Conservation (phyloP, 2,797 vertebrate genomes). For the Limnodromus scolopaceus region DNA sequence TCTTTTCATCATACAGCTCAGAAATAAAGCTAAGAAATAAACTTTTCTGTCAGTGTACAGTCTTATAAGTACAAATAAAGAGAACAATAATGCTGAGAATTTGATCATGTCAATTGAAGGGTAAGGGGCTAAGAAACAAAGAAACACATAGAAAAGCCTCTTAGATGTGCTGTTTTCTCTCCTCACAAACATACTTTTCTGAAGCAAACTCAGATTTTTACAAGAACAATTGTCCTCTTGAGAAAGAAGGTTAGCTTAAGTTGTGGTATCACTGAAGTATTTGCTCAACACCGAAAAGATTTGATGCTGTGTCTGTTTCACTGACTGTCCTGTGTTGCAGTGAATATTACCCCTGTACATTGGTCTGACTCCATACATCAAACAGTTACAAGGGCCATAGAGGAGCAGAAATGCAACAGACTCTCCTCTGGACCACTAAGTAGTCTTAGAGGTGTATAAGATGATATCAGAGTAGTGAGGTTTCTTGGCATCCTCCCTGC, state of each 20-base stretch:
- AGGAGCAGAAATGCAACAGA: not conserved
- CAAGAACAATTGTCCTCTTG: not conserved
- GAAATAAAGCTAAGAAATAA: not conserved
- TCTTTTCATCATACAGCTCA: not conserved
- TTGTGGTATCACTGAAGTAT: not conserved
- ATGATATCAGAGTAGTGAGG: not conserved
- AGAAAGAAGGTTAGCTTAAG: not conserved
- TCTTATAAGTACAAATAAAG: not conserved
- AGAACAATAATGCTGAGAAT: not conserved
- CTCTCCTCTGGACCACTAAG: not conserved
- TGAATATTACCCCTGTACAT: not conserved
- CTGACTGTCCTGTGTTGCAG: not conserved
- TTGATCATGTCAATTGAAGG: not conserved
- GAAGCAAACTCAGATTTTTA: not conserved
- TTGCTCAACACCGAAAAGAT: not conserved
- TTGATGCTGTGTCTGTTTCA: not conserved
- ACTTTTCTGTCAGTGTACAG: not conserved
- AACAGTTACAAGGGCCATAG: not conserved
- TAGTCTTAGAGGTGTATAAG: not conserved
- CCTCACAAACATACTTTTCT: not conserved
- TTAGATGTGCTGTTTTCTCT: not conserved
- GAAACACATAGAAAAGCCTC: not conserved
- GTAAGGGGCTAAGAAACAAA: not conserved
- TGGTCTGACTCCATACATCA: not conserved
- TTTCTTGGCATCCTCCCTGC: not conserved